phyloP scores from a whole-genome alignment of 2,113 vertebrate species.

The Myocastor coypus region DNA sequence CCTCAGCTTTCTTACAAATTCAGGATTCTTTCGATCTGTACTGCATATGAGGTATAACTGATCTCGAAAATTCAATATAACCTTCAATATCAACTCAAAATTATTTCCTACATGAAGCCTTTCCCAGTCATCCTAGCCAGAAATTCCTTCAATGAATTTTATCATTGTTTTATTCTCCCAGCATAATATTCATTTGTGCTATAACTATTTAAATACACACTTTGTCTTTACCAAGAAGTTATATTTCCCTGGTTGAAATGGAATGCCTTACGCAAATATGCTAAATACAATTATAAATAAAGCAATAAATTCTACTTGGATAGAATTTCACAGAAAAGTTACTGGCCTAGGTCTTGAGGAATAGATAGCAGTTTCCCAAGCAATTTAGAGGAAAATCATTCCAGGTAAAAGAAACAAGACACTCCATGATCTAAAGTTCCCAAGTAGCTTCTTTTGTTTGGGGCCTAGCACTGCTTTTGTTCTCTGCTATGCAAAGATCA shows the following conservation, averaged over 20 bases:
- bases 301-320: not conserved
- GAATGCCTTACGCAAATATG: not conserved
- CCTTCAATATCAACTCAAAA: not conserved
- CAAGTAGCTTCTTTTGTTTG: not conserved
- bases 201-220: not conserved
- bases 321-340: not conserved
- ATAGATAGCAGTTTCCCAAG: not conserved
- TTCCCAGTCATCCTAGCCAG: not conserved
- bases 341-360: not conserved
- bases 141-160: slow-evolving; percentile 22
- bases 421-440: not conserved
- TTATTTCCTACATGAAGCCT: not conserved
- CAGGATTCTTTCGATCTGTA: not conserved
- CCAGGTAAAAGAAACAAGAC: not conserved
- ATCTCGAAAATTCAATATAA: not conserved
- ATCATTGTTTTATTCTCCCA: not conserved
- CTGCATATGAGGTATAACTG: not conserved
- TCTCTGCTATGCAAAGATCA: not conserved
- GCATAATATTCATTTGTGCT: not conserved
- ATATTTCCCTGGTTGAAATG: not conserved
- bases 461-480: not conserved
- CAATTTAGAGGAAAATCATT: not conserved
- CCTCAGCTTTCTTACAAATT: not conserved
- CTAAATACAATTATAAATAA: not conserved
- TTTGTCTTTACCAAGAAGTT: not conserved